A percentile compares a stretch with the other conserved stretches of the same genome.
phyloP scores from a whole-genome alignment of 2,113 vertebrate species.

The Lophius piscatorius region DNA sequence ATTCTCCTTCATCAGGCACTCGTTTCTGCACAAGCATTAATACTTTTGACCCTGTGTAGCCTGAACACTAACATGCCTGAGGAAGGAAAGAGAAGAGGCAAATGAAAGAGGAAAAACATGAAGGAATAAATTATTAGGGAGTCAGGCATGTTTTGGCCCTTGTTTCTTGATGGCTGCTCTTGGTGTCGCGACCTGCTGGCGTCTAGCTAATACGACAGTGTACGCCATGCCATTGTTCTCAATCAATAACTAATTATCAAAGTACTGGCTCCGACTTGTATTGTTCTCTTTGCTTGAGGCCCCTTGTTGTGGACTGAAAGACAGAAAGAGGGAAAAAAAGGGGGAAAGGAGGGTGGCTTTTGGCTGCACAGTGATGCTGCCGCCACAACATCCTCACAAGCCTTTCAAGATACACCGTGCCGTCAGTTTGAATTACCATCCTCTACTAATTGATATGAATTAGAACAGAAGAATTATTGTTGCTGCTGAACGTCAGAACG shows the following conservation, averaged over 20 bases:
- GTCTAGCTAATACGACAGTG: constrained; percentile 88
- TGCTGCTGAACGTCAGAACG: constrained; percentile 89
- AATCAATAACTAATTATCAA: constrained; percentile 99
- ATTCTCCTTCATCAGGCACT: constrained; percentile 75
- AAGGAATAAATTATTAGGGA: constrained; percentile 81
- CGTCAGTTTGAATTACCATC: constrained; percentile 92
- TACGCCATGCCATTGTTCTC: constrained; percentile 85
- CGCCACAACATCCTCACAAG: constrained; percentile 85
- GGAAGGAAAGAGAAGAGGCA: constrained; percentile 70
- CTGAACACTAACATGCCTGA: constrained; percentile 72
- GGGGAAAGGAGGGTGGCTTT: constrained; percentile 84
- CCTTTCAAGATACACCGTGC: constrained; percentile 90
- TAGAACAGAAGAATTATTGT: constrained; percentile 94
- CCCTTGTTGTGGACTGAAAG: constrained; percentile 86
- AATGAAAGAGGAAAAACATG: constrained; percentile 78
- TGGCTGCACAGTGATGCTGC: constrained; percentile 79
- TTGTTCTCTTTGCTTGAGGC: constrained; percentile 85
- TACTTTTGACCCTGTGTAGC: constrained; percentile 81
- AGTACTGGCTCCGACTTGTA: constrained; percentile 82
- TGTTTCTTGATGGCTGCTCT: constrained; percentile 87
- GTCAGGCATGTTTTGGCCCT: constrained; percentile 82
- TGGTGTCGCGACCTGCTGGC: constrained; percentile 86
- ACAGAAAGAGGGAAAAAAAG: constrained; percentile 65
- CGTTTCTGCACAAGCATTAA: constrained; percentile 77
- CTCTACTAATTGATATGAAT: constrained; percentile 94